These are phyloP conservation scores for Loris lydekkerianus DNA, from an alignment of 2,797 vertebrate species.

Conservation along the genomic window DNA sequence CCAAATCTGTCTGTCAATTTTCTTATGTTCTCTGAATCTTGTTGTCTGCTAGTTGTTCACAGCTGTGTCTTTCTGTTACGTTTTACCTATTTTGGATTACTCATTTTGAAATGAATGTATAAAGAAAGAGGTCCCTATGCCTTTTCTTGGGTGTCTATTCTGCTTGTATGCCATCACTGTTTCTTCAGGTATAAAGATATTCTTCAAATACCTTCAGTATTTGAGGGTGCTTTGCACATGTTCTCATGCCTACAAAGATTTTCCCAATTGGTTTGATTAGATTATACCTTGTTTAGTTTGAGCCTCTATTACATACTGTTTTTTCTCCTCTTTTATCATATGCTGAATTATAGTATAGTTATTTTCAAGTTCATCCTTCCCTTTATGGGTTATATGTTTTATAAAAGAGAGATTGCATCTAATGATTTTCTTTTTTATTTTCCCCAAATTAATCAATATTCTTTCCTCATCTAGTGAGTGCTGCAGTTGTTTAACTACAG, in stretches of 20 bases:
- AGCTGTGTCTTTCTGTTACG: not conserved
- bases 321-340: not conserved
- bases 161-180: not conserved
- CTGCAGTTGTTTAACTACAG: constrained; percentile 9
- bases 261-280: not conserved
- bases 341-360: not conserved
- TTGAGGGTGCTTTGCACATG: constrained; percentile 10
- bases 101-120: not conserved
- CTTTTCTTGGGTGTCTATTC: not conserved
- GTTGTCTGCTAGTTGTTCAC: not conserved
- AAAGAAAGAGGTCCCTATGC: not conserved
- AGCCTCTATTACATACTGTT: not conserved
- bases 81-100: not conserved
- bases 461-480: not conserved
- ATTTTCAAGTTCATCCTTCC: constrained; percentile 17
- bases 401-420: not conserved
- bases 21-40: not conserved
- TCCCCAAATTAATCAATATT: not conserved
- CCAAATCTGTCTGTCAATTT: not conserved
- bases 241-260: not conserved
- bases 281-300: not conserved
- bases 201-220: not conserved
- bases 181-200: not conserved
- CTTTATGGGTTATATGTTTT: not conserved
- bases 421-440: constrained; percentile 23